phyloP scores from a whole-genome alignment of 1,140 invertebrate species.

The Eciton burchellii region DNA sequence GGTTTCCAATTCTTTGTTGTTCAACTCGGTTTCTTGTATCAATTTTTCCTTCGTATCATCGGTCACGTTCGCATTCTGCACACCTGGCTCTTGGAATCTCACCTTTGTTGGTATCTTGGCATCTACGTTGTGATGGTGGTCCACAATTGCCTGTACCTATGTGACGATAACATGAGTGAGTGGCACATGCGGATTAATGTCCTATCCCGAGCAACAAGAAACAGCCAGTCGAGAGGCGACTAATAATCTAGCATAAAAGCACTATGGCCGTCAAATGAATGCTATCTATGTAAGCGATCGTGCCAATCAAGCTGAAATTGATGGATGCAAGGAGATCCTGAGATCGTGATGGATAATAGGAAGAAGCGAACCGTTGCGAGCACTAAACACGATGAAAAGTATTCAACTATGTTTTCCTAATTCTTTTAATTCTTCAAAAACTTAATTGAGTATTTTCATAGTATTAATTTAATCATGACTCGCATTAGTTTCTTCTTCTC shows the following conservation, averaged over 20 bases:
- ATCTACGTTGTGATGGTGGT: conserved; percentile 92
- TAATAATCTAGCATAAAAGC: conserved; percentile 81
- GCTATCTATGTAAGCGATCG: conserved; percentile 81
- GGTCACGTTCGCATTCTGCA: conserved; percentile 72
- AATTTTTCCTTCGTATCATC: conserved; percentile 79
- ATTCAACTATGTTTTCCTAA: not conserved
- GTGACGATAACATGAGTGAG: not conserved
- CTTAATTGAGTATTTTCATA: not conserved
- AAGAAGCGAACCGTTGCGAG: conserved; percentile 17
- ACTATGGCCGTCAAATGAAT: conserved; percentile 78
- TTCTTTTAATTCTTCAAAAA: not conserved
- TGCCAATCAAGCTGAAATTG: conserved; percentile 83
- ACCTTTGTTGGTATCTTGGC: conserved; percentile 93
- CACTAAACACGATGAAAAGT: not conserved
- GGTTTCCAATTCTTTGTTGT: conserved; percentile 72
- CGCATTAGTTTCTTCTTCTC: not conserved
- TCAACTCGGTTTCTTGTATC: conserved; percentile 74
- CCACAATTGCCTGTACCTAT: conserved; percentile 96
- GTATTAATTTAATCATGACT: not conserved
- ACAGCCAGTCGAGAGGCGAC: conserved; percentile 66
- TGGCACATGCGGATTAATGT: not conserved
- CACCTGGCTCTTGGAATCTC: conserved; percentile 92
- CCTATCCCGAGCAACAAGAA: conserved; percentile 60
- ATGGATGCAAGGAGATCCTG: conserved; percentile 39
- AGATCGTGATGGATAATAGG: conserved; percentile 47